Evolutionary conservation across 2,797 vertebrate species (phyloP).

Genomic region (Leptoclinus maculatus): DNA sequence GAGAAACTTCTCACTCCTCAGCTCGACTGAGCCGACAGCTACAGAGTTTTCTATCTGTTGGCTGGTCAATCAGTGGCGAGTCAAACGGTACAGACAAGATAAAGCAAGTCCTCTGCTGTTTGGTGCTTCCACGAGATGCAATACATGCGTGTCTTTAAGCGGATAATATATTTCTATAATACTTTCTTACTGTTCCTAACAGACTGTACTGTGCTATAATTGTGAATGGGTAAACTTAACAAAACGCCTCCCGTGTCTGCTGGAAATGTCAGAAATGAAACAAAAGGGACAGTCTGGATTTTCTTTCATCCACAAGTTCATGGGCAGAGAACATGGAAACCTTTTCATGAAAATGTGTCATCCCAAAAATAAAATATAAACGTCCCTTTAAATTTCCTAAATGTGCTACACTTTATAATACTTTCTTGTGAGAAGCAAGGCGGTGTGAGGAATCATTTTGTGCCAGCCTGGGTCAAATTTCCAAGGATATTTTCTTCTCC

Average conservation of each 20-base stretch:
- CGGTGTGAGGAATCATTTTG: slow-evolving; percentile 4
- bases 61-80: background rate
- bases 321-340: background rate
- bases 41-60: background rate
- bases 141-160: background rate
- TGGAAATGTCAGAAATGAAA: background rate
- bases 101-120: background rate
- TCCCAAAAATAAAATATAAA: background rate
- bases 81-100: background rate
- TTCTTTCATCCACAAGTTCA: background rate
- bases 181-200: background rate
- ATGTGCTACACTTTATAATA: background rate
- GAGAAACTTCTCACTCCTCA: background rate
- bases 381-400: background rate
- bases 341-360: background rate
- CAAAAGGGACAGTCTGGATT: background rate
- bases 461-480: slow-evolving; percentile 20
- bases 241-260: background rate
- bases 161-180: no score
- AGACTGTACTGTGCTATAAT: background rate
- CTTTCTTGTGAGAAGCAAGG: slow-evolving; percentile 16
- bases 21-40: background rate
- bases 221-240: background rate
- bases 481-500: slow-evolving; percentile 7
- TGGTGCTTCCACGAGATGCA: background rate